These are phyloP conservation scores for Drosophila kanapiae DNA, from an alignment of 1,140 invertebrate species.

Conservation along the genomic window DNA sequence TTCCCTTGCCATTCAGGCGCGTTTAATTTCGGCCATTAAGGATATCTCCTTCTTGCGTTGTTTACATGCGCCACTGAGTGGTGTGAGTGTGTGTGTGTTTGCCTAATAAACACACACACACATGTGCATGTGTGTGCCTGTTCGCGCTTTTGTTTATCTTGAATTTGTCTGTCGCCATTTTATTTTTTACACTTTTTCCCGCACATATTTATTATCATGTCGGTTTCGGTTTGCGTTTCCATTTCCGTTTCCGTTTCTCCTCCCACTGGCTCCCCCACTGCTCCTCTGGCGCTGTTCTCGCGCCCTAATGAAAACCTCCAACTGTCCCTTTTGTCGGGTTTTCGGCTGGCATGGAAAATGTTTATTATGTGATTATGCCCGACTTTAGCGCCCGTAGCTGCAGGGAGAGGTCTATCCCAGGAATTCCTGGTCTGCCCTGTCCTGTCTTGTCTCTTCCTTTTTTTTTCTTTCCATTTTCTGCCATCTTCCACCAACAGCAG, in stretches of 20 bases:
- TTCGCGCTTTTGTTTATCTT: slow-evolving; percentile 70
- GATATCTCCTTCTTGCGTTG: slow-evolving; percentile 28
- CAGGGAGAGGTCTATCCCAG: slow-evolving; percentile 26
- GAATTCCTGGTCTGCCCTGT: slow-evolving; percentile 34
- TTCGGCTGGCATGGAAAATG: slow-evolving; percentile 50
- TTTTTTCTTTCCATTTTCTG: slow-evolving; percentile 32
- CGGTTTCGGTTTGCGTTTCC: slow-evolving; percentile 62
- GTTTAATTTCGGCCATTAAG: slow-evolving; percentile 67
- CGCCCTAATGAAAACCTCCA: slow-evolving; percentile 64
- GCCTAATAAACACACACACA: slow-evolving; percentile 32
- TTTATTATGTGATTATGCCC: slow-evolving; percentile 83
- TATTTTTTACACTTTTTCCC: slow-evolving; percentile 72
- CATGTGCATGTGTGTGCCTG: background rate
- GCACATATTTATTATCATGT: slow-evolving; percentile 77
- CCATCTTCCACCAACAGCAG: slow-evolving; percentile 9
- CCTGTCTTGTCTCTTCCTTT: slow-evolving; percentile 40
- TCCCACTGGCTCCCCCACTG: background rate
- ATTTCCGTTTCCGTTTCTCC: slow-evolving; percentile 12
- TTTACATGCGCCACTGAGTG: slow-evolving; percentile 20
- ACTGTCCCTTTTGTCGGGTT: slow-evolving; percentile 33
- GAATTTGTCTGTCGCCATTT: slow-evolving; percentile 60
- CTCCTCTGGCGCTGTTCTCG: slow-evolving; percentile 31
- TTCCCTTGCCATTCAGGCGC: slow-evolving; percentile 29
- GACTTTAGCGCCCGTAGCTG: slow-evolving; percentile 63
- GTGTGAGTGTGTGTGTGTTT: slow-evolving; percentile 15